Conservation (phyloP, 2,113 vertebrate genomes). For the Prunella himalayana region DNA sequence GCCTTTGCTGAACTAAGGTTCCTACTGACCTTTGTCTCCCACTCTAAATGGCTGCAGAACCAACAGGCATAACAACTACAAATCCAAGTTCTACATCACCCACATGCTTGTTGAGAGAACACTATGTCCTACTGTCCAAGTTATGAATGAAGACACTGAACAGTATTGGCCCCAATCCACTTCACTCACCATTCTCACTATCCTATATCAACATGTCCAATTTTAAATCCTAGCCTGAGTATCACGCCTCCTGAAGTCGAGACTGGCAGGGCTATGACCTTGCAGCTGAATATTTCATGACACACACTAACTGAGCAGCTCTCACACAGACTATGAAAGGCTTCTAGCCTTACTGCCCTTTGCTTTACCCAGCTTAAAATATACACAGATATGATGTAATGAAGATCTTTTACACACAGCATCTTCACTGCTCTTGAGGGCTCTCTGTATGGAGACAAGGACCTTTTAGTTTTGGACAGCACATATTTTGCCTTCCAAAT, state of each 20-base stretch:
- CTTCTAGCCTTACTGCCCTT: background rate
- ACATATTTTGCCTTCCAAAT: background rate
- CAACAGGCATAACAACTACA: background rate
- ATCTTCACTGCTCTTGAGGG: background rate
- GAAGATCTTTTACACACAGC: background rate
- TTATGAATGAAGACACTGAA: background rate
- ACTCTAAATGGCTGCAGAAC: background rate
- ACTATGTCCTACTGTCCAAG: background rate
- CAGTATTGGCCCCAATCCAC: background rate
- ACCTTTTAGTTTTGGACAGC: background rate
- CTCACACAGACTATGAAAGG: background rate
- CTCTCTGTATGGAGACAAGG: background rate
- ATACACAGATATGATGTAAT: background rate
- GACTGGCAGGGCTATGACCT: background rate
- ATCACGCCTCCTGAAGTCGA: background rate
- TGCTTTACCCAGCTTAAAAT: background rate
- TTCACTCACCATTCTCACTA: background rate
- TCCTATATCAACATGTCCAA: background rate
- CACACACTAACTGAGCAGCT: background rate
- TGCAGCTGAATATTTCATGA: background rate
- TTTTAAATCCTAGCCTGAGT: background rate
- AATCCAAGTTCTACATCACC: background rate
- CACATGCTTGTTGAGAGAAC: background rate
- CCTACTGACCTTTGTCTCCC: background rate
- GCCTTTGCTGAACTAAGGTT: background rate